phyloP scores from a whole-genome alignment of 2,888 invertebrate genomes.

The Chymomyza amoena region DNA sequence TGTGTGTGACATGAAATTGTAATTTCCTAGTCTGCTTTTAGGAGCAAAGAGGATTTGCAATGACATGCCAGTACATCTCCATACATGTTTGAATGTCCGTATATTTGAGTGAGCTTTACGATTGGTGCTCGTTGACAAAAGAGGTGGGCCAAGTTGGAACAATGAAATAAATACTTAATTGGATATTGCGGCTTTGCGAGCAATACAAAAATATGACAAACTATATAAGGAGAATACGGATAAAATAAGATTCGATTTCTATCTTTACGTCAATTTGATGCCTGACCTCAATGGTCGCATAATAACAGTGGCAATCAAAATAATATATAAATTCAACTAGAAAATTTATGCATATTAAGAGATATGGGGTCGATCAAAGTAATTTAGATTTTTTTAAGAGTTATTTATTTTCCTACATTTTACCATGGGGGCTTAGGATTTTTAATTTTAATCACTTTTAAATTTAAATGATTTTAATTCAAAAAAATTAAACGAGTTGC shows the following conservation, averaged over 20 bases:
- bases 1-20: constrained; percentile 55
- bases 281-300: background rate
- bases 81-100: constrained; percentile 1
- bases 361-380: too few species aligned
- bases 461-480: too few species aligned
- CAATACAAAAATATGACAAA: constrained; percentile 14
- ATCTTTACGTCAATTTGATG: background rate
- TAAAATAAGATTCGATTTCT: background rate
- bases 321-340: background rate
- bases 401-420: too few species aligned
- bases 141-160: constrained; percentile 52
- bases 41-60: constrained; percentile 11
- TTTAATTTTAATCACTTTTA: too few species aligned
- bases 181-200: constrained; percentile 59
- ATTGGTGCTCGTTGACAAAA: constrained; percentile 19
- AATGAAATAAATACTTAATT: constrained; percentile 68
- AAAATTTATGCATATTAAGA: too few species aligned
- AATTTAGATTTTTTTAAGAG: too few species aligned
- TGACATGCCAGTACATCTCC: background rate
- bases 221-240: background rate
- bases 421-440: too few species aligned
- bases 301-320: background rate
- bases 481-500: too few species aligned
- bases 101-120: background rate
- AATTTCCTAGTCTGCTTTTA: constrained; percentile 53